Percentiles rank a stretch among this genome's conserved stretches.
These are phyloP conservation scores for Eueremaeus valkanovi DNA, from an alignment of 2,888 invertebrate species.

Conservation along the genomic window DNA sequence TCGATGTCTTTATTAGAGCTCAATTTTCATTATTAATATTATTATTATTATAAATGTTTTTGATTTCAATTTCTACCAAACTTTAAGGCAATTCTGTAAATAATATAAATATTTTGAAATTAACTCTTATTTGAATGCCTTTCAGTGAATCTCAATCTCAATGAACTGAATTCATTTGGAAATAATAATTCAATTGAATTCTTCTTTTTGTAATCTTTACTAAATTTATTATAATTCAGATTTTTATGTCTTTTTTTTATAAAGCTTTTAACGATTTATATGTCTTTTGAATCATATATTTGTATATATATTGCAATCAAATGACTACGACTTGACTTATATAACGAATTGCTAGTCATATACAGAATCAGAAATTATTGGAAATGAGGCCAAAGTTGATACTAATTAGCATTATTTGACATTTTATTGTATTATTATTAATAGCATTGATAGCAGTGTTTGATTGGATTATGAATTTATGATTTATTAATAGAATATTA, in stretches of 20 bases:
- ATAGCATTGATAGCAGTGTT: background rate
- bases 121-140: background rate
- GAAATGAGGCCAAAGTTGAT: conserved; percentile 12
- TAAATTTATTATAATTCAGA: background rate
- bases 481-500: too few relatives aligned
- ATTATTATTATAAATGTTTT: too few relatives aligned
- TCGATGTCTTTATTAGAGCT: too few relatives aligned
- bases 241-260: background rate
- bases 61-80: background rate
- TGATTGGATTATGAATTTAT: too few relatives aligned
- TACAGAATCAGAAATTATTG: background rate
- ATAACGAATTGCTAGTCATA: conserved; percentile 4
- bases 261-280: background rate
- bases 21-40: too few relatives aligned
- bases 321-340: too few relatives aligned
- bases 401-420: background rate
- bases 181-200: background rate
- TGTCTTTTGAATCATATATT: background rate
- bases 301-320: conserved; percentile 3
- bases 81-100: background rate
- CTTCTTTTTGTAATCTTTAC: background rate
- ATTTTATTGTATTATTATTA: background rate
- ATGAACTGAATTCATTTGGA: too few relatives aligned
- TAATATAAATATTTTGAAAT: background rate
- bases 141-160: too few relatives aligned